Conservation (phyloP, 2,888 invertebrate species). For the Apamea epomidion region DNA sequence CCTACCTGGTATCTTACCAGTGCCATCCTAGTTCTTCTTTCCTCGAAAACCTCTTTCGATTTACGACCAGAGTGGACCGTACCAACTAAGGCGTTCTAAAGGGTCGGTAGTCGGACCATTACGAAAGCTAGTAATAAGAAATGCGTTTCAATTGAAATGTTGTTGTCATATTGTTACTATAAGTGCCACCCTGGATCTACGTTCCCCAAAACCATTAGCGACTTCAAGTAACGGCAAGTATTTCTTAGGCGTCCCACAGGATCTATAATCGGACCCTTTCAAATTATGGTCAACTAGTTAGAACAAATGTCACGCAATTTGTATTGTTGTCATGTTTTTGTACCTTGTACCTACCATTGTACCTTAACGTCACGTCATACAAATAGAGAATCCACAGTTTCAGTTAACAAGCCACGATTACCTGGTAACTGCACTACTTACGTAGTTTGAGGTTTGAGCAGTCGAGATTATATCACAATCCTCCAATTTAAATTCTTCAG, state of each 20-base stretch:
- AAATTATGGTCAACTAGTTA: not conserved
- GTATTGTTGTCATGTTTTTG: not conserved
- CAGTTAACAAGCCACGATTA: conserved; percentile 12
- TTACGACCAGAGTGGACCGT: not conserved
- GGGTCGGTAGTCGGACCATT: not conserved
- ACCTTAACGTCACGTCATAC: conserved; percentile 1
- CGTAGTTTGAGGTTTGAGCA: conserved; percentile 13
- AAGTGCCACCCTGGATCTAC: not conserved
- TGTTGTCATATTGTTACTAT: not conserved
- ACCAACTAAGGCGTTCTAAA: not conserved
- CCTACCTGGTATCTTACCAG: not conserved
- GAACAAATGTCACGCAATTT: not conserved
- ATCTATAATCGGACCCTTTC: not conserved
- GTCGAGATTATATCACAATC: conserved; percentile 45
- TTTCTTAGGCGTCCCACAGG: conserved; percentile 3
- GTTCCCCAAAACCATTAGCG: not conserved
- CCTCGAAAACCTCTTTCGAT: not conserved
- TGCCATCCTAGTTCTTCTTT: not conserved
- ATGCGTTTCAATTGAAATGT: not conserved
- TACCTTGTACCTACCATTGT: too few relatives aligned
- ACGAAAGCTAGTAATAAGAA: not conserved
- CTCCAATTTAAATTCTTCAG: conserved; percentile 43
- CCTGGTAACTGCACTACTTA: conserved; percentile 19
- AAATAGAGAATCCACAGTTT: conserved; percentile 12
- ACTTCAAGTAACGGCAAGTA: not conserved